phyloP scores from a whole-genome alignment of 2,888 invertebrate species.

The Monochamus alternatus region DNA sequence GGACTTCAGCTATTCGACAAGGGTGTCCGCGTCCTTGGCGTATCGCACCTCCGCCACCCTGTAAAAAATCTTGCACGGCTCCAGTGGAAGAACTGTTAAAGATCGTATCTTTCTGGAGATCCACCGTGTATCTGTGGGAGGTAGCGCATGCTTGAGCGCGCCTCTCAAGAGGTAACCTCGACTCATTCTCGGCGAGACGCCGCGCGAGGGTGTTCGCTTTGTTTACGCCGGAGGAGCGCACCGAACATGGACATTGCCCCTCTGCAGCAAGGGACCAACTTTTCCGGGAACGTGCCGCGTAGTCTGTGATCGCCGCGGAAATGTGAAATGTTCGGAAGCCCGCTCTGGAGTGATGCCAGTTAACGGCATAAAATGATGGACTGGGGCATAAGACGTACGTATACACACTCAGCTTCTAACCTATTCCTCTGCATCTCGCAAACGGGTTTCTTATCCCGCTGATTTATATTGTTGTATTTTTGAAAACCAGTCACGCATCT shows the following conservation, averaged over 20 bases:
- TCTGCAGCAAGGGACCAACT: constrained; percentile 33
- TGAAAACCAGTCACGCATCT: constrained; percentile 59
- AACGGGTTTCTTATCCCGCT: constrained; percentile 58
- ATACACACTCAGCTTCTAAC: constrained; percentile 49
- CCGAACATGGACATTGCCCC: constrained; percentile 31
- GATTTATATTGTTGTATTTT: constrained; percentile 60
- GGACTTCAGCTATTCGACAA: too few species aligned
- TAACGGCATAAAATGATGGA: constrained; percentile 77
- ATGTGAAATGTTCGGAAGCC: constrained; percentile 36
- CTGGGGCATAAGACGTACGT: constrained; percentile 84
- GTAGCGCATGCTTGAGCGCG: constrained; percentile 63
- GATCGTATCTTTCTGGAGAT: constrained; percentile 17
- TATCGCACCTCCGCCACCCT: too few species aligned
- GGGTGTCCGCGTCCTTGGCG: too few species aligned
- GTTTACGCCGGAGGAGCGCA: constrained; percentile 34
- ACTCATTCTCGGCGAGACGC: constrained; percentile 57
- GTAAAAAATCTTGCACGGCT: too few species aligned
- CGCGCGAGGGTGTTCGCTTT: constrained; percentile 55
- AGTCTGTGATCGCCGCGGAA: constrained; percentile 37
- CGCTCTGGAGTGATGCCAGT: constrained; percentile 30
- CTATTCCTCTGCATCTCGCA: constrained; percentile 36
- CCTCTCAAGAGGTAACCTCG: constrained; percentile 55
- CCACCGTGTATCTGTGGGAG: constrained; percentile 51
- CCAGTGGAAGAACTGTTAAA: too few species aligned
- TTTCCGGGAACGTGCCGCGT: constrained; percentile 15